Evolutionary conservation across 2,888 invertebrate genomes (phyloP).

Genomic region (Cephus sareptanus): DNA sequence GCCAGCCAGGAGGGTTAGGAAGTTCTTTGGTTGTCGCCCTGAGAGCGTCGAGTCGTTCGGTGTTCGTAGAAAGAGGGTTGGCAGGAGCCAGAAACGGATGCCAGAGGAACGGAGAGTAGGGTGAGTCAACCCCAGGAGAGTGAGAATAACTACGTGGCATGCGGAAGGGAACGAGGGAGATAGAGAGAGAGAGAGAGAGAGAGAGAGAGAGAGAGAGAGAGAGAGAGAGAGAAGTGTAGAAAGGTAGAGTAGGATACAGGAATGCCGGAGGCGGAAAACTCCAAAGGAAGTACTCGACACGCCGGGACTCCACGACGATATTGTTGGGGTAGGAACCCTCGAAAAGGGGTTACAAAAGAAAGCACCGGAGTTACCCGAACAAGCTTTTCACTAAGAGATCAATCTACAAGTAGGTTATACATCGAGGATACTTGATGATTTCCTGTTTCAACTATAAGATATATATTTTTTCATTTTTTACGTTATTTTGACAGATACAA

Average conservation of each 20-base stretch:
- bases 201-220: not conserved
- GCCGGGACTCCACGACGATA: slow-evolving; percentile 39
- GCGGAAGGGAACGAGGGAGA: not conserved
- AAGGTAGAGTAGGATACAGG: slow-evolving; percentile 29
- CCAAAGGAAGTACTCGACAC: slow-evolving; percentile 59
- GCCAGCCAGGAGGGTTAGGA: slow-evolving; percentile 25
- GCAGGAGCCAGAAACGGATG: slow-evolving; percentile 10
- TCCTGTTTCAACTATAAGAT: not conserved
- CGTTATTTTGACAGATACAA: not conserved
- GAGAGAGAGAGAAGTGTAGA: not conserved
- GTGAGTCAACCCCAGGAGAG: not conserved
- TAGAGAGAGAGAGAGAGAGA: not conserved
- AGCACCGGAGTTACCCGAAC: slow-evolving; percentile 21
- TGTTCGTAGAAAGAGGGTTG: slow-evolving; percentile 20
- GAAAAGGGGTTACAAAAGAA: slow-evolving; percentile 47
- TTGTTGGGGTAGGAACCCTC: slow-evolving; percentile 54
- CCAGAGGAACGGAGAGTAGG: slow-evolving; percentile 2
- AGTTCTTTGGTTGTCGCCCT: slow-evolving; percentile 50
- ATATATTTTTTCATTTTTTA: not conserved
- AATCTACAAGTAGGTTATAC: not conserved
- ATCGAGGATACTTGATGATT: not conserved
- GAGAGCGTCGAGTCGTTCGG: slow-evolving; percentile 30
- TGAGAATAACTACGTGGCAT: slow-evolving; percentile 6
- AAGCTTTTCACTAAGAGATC: not conserved
- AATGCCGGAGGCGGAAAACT: slow-evolving; percentile 48